These are phyloP conservation scores for Passer domesticus DNA, from an alignment of 2,113 vertebrate species.

Conservation along the genomic window DNA sequence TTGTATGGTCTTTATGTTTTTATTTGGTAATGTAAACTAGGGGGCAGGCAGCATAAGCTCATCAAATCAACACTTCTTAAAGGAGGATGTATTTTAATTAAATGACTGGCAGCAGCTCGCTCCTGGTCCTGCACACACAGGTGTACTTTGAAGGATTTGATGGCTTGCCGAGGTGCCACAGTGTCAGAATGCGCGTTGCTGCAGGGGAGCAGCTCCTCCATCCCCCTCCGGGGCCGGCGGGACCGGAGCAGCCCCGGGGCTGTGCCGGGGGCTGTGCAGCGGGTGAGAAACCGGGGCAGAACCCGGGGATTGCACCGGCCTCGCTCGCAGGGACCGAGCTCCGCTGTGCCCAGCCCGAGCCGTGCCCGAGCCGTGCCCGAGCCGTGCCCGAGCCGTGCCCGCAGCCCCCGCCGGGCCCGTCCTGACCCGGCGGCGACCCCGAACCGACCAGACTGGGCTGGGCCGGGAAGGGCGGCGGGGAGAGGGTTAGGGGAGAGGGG, in stretches of 20 bases:
- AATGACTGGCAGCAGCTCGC: not conserved
- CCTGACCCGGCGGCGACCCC: slow-evolving; percentile 1
- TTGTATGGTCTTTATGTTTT: not conserved
- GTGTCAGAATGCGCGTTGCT: not conserved
- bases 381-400: not conserved
- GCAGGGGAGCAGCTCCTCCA: not conserved
- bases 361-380: not conserved
- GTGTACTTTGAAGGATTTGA: not conserved
- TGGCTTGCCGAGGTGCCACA: not conserved
- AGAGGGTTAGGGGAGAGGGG: not conserved
- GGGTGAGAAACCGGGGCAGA: too few species aligned
- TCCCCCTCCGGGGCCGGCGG: not conserved
- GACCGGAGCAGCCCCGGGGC: not conserved
- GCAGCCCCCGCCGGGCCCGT: not conserved
- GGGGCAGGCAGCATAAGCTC: not conserved
- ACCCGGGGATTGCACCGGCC: accelerated
- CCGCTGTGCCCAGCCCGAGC: accelerated
- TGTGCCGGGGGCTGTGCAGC: not conserved
- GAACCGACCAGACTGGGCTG: not conserved
- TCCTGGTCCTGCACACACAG: not conserved
- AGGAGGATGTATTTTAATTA: not conserved
- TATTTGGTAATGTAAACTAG: not conserved
- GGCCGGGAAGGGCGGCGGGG: not conserved
- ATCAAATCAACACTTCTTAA: not conserved
- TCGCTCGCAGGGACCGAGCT: not conserved